Evolutionary conservation across 2,888 invertebrate genomes (phyloP).

Genomic region (Dicycla oo): DNA sequence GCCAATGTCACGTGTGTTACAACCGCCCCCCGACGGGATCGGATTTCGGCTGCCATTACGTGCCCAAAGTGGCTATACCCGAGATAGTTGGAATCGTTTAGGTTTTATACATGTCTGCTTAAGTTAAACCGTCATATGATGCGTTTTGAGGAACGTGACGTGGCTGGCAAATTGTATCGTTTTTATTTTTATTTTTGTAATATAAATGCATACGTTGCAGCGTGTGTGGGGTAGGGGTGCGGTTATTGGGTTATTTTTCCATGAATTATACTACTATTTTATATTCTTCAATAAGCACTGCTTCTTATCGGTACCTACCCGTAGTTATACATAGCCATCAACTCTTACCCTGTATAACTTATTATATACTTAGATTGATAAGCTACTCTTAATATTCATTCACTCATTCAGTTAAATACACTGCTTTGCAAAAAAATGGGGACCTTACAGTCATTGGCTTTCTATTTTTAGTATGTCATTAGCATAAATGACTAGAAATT

Average conservation of each 20-base stretch:
- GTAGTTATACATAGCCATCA: not conserved
- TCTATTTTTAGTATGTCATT: too few species aligned
- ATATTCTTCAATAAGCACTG: not conserved
- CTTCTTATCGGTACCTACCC: not conserved
- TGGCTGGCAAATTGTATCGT: constrained; percentile 38
- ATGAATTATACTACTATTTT: constrained; percentile 9
- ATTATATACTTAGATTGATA: not conserved
- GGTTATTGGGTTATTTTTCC: constrained; percentile 14
- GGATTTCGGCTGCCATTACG: constrained; percentile 71
- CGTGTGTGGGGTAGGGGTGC: not conserved
- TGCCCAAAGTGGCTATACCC: constrained; percentile 64
- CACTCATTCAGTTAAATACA: too few species aligned
- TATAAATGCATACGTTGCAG: constrained; percentile 52
- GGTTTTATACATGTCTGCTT: constrained; percentile 62
- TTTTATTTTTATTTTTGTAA: constrained; percentile 29
- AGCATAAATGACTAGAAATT: too few species aligned
- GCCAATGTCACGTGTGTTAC: constrained; percentile 69
- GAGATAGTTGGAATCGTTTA: constrained; percentile 69
- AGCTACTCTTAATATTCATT: too few species aligned
- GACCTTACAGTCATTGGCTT: too few species aligned
- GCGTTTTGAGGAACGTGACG: constrained; percentile 56
- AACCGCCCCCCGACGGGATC: constrained; percentile 66
- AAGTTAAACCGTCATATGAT: constrained; percentile 61
- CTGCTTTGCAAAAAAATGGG: too few species aligned
- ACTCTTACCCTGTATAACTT: too few species aligned